Evolutionary conservation across 2,888 invertebrate species (phyloP).

Genomic region (Mesoligia furuncula): DNA sequence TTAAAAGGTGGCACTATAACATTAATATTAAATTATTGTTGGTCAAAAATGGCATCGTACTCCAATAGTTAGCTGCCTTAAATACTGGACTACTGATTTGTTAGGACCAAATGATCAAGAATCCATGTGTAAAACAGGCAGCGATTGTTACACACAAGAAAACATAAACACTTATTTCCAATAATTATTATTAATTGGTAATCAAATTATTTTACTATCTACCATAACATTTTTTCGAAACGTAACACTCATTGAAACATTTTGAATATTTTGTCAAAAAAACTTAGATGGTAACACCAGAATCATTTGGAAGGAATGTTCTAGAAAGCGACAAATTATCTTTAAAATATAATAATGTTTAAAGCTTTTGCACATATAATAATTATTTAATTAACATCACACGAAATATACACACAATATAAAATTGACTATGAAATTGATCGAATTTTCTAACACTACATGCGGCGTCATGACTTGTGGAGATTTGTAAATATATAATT

Average conservation of each 20-base stretch:
- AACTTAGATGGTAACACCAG: conserved; percentile 28
- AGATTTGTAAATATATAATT: background rate
- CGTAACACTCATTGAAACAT: conserved; percentile 8
- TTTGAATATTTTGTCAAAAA: background rate
- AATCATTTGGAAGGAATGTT: conserved; percentile 54
- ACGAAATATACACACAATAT: conserved; percentile 30
- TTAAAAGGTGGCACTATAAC: background rate
- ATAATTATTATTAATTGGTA: conserved; percentile 13
- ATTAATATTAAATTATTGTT: background rate
- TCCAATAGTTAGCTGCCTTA: background rate
- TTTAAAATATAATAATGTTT: conserved; percentile 19
- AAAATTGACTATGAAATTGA: conserved; percentile 58
- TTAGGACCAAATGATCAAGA: background rate
- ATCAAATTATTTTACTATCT: conserved; percentile 39
- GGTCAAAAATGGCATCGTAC: background rate
- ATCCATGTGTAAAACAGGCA: conserved; percentile 7
- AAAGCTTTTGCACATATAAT: conserved; percentile 37
- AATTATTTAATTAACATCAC: conserved; percentile 20
- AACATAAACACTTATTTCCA: conserved; percentile 26
- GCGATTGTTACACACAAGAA: background rate
- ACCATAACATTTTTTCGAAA: conserved; percentile 12
- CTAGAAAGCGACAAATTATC: conserved; percentile 39
- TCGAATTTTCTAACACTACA: conserved; percentile 13
- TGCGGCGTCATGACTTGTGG: background rate
- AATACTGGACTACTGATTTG: background rate